Evolutionary conservation across 2,888 invertebrate species (phyloP).

Genomic region (Synanthedon formicaeformis): DNA sequence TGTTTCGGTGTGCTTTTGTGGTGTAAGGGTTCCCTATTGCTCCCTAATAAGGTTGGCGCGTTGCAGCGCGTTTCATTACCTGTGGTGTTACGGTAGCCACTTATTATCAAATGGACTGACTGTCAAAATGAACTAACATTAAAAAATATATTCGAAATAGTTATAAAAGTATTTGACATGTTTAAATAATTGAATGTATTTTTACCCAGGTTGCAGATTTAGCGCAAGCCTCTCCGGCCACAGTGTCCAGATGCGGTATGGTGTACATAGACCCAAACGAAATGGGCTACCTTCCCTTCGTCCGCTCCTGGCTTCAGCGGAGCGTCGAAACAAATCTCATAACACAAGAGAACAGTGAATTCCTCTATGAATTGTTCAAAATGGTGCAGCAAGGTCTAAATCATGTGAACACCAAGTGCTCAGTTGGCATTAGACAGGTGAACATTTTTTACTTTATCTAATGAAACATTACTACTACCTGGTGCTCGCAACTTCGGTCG

Average conservation of each 20-base stretch:
- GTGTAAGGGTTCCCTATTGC: too few species aligned
- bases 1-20: too few species aligned
- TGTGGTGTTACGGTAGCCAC: too few species aligned
- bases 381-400: slow-evolving; percentile 76
- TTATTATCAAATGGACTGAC: too few species aligned
- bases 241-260: slow-evolving; percentile 88
- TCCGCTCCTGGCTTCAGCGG: slow-evolving; percentile 80
- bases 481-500: background rate
- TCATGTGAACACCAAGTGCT: slow-evolving; percentile 77
- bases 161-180: too few species aligned
- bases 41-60: too few species aligned
- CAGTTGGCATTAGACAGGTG: slow-evolving; percentile 82
- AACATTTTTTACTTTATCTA: background rate
- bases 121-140: too few species aligned
- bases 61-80: too few species aligned
- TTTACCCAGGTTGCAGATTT: slow-evolving; percentile 76
- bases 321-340: slow-evolving; percentile 60
- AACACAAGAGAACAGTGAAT: slow-evolving; percentile 71
- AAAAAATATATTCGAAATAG: too few species aligned
- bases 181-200: too few species aligned
- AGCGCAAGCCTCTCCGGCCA: slow-evolving; percentile 91
- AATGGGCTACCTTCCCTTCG: slow-evolving; percentile 83
- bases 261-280: slow-evolving; percentile 90
- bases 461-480: background rate
- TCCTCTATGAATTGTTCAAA: slow-evolving; percentile 75